Percentiles rank a stretch among this genome's conserved stretches.
Evolutionary conservation across 2,113 vertebrate species (phyloP).

Genomic region (Scomber colias): DNA sequence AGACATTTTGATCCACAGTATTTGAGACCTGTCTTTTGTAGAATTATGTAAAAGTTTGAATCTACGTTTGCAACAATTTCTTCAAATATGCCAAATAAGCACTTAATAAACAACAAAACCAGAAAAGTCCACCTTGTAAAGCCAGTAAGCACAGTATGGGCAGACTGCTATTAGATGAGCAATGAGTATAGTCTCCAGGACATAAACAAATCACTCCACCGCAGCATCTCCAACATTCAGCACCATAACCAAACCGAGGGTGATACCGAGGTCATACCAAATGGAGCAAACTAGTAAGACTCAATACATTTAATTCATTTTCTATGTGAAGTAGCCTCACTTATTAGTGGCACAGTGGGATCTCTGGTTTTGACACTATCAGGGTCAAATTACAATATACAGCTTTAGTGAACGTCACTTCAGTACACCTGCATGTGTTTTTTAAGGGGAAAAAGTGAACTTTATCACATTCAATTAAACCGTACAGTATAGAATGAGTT

Average conservation of each 20-base stretch:
- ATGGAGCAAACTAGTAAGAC: background rate
- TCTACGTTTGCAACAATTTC: no score
- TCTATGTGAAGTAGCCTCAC: background rate
- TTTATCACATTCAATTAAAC: no score
- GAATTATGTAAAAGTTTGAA: no score
- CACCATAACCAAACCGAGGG: background rate
- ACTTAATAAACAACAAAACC: no score
- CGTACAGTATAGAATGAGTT: background rate
- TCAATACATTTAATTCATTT: background rate
- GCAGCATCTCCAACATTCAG: background rate
- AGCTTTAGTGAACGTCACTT: background rate
- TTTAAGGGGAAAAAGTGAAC: background rate
- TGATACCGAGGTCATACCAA: background rate
- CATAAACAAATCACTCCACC: background rate
- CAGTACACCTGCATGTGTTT: background rate
- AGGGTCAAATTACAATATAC: background rate
- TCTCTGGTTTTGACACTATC: background rate
- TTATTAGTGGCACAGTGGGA: background rate
- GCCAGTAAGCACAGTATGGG: no score
- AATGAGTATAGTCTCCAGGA: background rate
- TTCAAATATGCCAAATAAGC: no score
- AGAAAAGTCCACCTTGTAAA: no score
- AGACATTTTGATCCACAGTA: no score
- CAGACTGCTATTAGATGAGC: background rate
- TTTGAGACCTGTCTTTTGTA: no score